Evolutionary conservation across 2,113 vertebrate species (phyloP).

Genomic region (Eidolon helvum): DNA sequence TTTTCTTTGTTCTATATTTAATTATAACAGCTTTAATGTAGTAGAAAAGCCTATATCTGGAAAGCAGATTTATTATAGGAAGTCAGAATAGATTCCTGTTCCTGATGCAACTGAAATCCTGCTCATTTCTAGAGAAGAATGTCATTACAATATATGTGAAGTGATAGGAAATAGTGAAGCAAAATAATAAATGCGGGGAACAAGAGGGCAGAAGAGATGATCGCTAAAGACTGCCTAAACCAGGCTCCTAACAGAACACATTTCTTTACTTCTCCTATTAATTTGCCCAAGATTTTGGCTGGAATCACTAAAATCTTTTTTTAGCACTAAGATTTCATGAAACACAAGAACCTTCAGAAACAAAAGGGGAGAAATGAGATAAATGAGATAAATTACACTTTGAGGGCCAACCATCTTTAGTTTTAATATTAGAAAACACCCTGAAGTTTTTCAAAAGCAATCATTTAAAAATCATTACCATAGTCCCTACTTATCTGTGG

Average conservation of each 20-base stretch:
- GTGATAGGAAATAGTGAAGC: not conserved
- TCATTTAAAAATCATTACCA: not conserved
- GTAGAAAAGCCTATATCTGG: not conserved
- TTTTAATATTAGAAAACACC: not conserved
- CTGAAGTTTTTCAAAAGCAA: not conserved
- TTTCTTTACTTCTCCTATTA: not conserved
- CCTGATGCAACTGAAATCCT: not conserved
- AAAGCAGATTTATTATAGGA: not conserved
- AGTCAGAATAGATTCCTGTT: not conserved
- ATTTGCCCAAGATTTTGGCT: not conserved
- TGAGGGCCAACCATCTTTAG: not conserved
- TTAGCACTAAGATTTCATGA: not conserved
- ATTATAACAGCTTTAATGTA: not conserved
- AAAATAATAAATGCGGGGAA: not conserved
- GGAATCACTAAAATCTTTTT: not conserved
- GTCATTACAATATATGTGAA: not conserved
- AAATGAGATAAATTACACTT: not conserved
- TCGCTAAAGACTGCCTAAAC: rapidly evolving
- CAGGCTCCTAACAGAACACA: not conserved
- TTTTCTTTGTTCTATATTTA: not conserved
- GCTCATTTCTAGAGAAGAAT: not conserved
- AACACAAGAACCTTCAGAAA: not conserved
- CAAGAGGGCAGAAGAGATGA: not conserved
- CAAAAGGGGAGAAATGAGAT: not conserved
- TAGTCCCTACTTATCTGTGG: not conserved